phyloP scores from a whole-genome alignment of 2,797 vertebrate genomes.

The Periophthalmus magnuspinnatus region DNA sequence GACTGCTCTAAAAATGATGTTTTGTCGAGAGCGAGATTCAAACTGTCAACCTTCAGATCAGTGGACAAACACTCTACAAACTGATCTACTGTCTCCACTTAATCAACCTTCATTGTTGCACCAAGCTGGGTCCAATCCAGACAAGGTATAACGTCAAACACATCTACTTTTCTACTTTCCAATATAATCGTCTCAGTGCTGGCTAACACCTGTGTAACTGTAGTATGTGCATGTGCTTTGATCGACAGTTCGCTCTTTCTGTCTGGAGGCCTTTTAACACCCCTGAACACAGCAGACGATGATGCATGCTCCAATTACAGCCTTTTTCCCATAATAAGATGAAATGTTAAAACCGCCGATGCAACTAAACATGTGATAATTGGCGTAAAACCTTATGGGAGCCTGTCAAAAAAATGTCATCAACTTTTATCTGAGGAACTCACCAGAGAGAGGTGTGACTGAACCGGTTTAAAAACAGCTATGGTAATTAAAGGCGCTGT shows the following conservation, averaged over 20 bases:
- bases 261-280: neutral
- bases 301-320: neutral
- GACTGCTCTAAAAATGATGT: no score
- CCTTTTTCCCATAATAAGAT: neutral
- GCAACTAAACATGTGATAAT: neutral
- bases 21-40: no score
- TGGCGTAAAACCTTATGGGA: neutral
- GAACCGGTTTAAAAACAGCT: slow-evolving; percentile 19
- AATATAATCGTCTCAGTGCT: no score
- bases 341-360: neutral
- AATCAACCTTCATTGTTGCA: neutral
- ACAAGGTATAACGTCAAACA: neutral
- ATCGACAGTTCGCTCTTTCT: neutral
- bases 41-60: no score
- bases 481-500: slow-evolving; percentile 10
- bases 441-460: slow-evolving; percentile 10
- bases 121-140: neutral
- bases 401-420: neutral
- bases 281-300: neutral
- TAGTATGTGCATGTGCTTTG: neutral
- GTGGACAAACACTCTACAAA: no score
- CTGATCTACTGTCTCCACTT: no score
- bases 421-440: slow-evolving; percentile 16
- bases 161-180: no score
- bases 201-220: neutral